These are phyloP conservation scores for Scyliorhinus canicula DNA, from an alignment of 2,797 vertebrate species.

Conservation along the genomic window DNA sequence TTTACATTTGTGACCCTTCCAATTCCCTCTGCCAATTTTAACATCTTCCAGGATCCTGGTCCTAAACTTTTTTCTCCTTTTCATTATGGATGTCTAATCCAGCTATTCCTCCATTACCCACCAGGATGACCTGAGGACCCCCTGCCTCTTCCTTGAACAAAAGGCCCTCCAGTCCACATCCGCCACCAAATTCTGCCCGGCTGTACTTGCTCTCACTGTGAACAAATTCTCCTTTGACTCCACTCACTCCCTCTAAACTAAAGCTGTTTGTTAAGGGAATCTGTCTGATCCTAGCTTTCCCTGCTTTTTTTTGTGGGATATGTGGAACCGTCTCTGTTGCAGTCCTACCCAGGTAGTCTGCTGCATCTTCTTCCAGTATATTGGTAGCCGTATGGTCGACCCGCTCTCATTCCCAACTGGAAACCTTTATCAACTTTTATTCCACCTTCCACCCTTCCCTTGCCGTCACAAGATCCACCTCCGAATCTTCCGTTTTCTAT, in stretches of 20 bases:
- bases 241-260: background rate
- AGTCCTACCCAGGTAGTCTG: too few species aligned
- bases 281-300: background rate
- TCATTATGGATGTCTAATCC: background rate
- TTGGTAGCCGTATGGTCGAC: too few species aligned
- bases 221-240: background rate
- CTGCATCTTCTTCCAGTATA: too few species aligned
- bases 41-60: background rate
- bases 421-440: too few species aligned
- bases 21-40: background rate
- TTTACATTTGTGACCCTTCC: background rate
- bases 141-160: background rate
- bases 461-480: too few species aligned
- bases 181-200: background rate
- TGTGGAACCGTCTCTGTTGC: too few species aligned
- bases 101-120: background rate
- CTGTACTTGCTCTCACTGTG: background rate
- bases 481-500: too few species aligned
- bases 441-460: too few species aligned
- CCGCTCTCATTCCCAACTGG: too few species aligned
- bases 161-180: background rate
- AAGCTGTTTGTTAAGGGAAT: background rate
- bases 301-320: too few species aligned
- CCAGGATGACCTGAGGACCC: background rate
- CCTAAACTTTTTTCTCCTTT: background rate